A percentile compares a stretch with the other conserved stretches of the same genome.
phyloP scores from a whole-genome alignment of 2,888 invertebrate species.

The Caenorhabditis virilis region DNA sequence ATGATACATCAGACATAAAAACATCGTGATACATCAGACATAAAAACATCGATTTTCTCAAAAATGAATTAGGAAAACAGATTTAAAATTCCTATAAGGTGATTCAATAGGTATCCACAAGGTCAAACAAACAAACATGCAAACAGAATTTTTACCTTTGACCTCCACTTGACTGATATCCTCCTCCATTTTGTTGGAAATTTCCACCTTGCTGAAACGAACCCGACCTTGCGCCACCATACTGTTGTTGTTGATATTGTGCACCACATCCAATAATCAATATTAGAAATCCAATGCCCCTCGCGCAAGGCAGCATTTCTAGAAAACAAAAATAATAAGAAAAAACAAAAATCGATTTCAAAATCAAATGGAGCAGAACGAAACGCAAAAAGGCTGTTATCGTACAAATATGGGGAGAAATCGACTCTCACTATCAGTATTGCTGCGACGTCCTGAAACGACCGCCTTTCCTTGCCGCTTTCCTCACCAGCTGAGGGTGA shows the following conservation, averaged over 20 bases:
- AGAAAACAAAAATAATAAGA: background rate
- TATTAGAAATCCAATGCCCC: too few relatives aligned
- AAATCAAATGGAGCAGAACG: constrained; percentile 4
- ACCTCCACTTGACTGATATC: background rate
- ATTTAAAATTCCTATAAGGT: background rate
- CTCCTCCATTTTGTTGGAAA: constrained; percentile 5
- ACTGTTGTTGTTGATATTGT: constrained; percentile 30
- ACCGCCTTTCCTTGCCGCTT: too few relatives aligned
- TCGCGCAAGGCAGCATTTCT: too few relatives aligned
- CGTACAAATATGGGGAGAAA: constrained; percentile 35
- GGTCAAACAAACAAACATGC: too few relatives aligned
- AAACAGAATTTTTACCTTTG: constrained; percentile 2
- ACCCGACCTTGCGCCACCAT: constrained; percentile 17
- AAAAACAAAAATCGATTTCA: background rate
- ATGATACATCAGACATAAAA: background rate
- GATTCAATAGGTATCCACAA: background rate
- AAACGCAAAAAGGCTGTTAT: constrained; percentile 23
- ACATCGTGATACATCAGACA: background rate
- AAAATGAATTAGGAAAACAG: background rate
- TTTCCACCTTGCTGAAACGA: constrained; percentile 21
- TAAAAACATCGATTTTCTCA: background rate
- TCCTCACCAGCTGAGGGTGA: too few relatives aligned
- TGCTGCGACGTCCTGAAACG: too few relatives aligned
- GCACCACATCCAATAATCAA: background rate
- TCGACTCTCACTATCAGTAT: too few relatives aligned